Evolutionary conservation across 2,888 invertebrate species (phyloP), one percentile per base, ranked within the genome.

Genomic region (Eilema depressum): DNA sequence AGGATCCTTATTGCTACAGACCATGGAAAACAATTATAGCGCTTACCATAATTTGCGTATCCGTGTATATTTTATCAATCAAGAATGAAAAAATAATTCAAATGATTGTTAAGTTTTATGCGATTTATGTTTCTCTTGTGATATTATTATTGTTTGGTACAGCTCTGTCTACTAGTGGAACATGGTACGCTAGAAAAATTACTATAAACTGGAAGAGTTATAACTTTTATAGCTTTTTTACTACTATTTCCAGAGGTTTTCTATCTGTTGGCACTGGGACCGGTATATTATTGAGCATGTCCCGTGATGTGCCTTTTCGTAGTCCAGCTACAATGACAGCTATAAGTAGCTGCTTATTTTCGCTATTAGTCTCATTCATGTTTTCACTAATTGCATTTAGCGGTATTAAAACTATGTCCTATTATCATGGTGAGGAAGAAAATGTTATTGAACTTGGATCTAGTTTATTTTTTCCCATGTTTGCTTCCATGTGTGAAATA

Each of bases 241-340:
- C 84, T 30, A 86, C 90, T 28, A 69, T 91, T 25, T 82, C 81
- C 11, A 83, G 88, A 56, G 92, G 91, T 3, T 81, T 91, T 74
- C 82, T 92, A 1, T 86, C 88, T 17, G 75, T 91, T 20, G 92
- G 93, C 12, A 83, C 90, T 33, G 94, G 95, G 2, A 88, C 83
- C 71, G 94, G 93, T 17, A 87, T 95, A 28, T 84, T 93, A 63
- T 74, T 87, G 17, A 91, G 86, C 83, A 79, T 94, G 70, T 88
- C 93, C 12, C 85, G 85, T 2, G 91, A 92, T 64, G 88, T 87
- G 14, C 80, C 91, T 2, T 94, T 95, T 75, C 91, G 95, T 17
- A 94, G 94, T 79, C 93, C 93, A 37, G 92, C 93, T 2, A 92
- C 90, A 25, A 94, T 93, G 91, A 92, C 92, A 41, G 84, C 93